Conservation (phyloP, 1,140 invertebrate species). For the Megathymus violae region DNA sequence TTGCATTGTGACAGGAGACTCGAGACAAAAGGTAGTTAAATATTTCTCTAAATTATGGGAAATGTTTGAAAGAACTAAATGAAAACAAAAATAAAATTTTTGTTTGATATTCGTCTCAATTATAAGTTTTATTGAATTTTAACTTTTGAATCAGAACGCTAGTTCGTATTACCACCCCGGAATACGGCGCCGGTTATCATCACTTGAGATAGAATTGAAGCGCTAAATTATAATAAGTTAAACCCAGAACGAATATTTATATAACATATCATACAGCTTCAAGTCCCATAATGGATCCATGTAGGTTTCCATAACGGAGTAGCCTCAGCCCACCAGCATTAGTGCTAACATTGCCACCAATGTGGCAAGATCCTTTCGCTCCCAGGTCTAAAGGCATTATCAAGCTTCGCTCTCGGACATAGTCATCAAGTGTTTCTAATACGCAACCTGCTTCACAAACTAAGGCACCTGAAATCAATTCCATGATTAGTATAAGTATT, state of each 20-base stretch:
- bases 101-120: too few relatives aligned
- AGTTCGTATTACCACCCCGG: too few relatives aligned
- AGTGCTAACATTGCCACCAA: conserved; percentile 98
- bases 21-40: too few relatives aligned
- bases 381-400: conserved; percentile 98
- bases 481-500: background rate
- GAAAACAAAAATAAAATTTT: too few relatives aligned
- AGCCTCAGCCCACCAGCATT: conserved; percentile 98
- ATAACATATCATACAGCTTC: conserved; percentile 95
- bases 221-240: too few relatives aligned
- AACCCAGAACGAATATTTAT: conserved; percentile 2
- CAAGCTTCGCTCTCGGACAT: conserved; percentile 88
- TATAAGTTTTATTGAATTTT: too few relatives aligned
- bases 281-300: conserved; percentile 95
- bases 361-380: conserved; percentile 98
- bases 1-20: too few relatives aligned
- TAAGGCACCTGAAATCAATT: conserved; percentile 87
- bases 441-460: conserved; percentile 97
- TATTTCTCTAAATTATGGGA: too few relatives aligned
- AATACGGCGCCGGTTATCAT: too few relatives aligned
- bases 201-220: too few relatives aligned
- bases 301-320: conserved; percentile 97
- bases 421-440: conserved; percentile 92
- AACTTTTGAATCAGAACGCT: too few relatives aligned
- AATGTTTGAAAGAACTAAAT: too few relatives aligned